phyloP scores from a whole-genome alignment of 2,797 vertebrate genomes.

The Valencia hispanica region DNA sequence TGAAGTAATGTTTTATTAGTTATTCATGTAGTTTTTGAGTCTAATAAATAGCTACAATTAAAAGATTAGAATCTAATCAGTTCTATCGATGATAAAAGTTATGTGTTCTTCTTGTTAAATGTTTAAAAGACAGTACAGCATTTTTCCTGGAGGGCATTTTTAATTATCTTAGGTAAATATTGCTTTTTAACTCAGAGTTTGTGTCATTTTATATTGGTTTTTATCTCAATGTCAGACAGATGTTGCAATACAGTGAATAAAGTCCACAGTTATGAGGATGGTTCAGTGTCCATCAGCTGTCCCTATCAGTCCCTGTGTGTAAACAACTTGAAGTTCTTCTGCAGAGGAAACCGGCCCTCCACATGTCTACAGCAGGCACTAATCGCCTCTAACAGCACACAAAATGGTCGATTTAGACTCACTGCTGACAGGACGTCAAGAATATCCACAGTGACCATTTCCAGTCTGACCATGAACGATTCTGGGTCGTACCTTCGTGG shows the following conservation, averaged over 20 bases:
- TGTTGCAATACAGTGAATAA: slow-evolving; percentile 7
- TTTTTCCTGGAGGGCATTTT: background rate
- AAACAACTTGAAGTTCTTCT: slow-evolving; percentile 52
- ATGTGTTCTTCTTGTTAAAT: too few species aligned
- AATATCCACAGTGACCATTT: slow-evolving; percentile 47
- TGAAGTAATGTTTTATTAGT: background rate
- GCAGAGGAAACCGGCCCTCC: slow-evolving; percentile 37
- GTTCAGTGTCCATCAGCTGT: slow-evolving; percentile 49
- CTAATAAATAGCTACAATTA: background rate
- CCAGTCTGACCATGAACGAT: slow-evolving; percentile 31
- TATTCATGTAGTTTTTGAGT: background rate
- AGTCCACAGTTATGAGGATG: slow-evolving; percentile 5
- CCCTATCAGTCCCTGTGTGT: background rate
- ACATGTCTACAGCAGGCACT: slow-evolving; percentile 19
- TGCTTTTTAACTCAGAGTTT: background rate
- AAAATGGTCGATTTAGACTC: slow-evolving; percentile 11
- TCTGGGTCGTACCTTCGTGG: slow-evolving; percentile 50
- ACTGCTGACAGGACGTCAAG: background rate
- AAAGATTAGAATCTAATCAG: too few species aligned
- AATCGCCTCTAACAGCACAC: accelerated
- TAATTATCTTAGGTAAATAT: background rate
- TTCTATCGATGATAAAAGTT: too few species aligned
- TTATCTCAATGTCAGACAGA: slow-evolving; percentile 17
- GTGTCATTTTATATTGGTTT: background rate
- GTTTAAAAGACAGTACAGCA: background rate